These are phyloP conservation scores for Ovibos moschatus DNA, from an alignment of 2,113 vertebrate genomes.

Conservation along the genomic window DNA sequence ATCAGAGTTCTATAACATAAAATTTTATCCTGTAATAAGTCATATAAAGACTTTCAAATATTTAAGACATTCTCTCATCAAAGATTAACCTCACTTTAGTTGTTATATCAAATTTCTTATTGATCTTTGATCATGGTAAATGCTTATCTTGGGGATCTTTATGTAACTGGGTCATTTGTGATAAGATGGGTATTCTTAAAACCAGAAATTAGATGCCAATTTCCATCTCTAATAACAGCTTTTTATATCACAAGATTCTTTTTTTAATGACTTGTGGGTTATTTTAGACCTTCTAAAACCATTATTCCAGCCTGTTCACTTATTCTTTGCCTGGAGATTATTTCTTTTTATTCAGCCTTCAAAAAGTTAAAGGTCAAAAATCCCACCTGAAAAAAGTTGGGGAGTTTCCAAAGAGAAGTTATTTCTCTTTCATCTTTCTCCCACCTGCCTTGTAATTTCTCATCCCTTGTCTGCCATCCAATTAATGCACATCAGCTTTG, in stretches of 20 bases:
- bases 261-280: neutral
- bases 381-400: neutral
- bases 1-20: neutral
- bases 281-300: neutral
- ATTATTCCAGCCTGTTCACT: neutral
- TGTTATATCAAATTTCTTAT: neutral
- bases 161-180: neutral
- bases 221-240: neutral
- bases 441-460: neutral
- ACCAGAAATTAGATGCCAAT: neutral
- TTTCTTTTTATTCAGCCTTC: neutral
- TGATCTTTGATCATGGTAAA: neutral
- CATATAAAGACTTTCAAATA: neutral
- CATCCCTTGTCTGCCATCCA: constrained; percentile 28
- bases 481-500: constrained; percentile 41
- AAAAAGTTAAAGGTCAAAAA: neutral
- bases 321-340: neutral
- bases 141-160: neutral
- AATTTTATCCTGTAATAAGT: neutral
- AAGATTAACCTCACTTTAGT: neutral
- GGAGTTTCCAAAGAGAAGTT: neutral
- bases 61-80: neutral
- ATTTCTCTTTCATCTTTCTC: neutral
- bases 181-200: neutral
- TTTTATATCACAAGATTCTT: neutral